phyloP scores from a whole-genome alignment of 2,113 vertebrate species.

The Amia ocellicauda region DNA sequence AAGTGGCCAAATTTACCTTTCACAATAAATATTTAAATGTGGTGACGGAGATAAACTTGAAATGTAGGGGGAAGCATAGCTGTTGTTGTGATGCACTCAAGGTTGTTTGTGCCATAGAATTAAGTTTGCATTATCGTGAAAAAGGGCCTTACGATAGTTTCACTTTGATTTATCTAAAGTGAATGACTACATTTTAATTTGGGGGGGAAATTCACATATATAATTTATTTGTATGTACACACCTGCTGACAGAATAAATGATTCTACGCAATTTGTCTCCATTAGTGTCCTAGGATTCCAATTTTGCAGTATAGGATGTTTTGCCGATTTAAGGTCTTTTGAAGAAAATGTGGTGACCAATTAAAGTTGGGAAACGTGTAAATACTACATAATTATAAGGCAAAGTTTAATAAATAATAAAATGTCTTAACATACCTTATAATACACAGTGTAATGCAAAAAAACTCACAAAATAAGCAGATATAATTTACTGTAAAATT shows the following conservation, averaged over 20 bases:
- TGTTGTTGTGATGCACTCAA: too few relatives aligned
- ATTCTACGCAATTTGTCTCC: constrained; percentile 34
- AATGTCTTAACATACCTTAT: not conserved
- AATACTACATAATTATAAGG: not conserved
- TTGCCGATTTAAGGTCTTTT: too few relatives aligned
- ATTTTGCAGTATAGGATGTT: too few relatives aligned
- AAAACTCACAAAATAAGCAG: not conserved
- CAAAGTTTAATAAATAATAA: constrained; percentile 39
- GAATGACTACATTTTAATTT: constrained; percentile 34
- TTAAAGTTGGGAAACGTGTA: too few relatives aligned
- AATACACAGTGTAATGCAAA: constrained; percentile 8
- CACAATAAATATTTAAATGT: too few relatives aligned
- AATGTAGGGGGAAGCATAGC: too few relatives aligned
- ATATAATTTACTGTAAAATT: not conserved
- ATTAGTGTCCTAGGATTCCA: not conserved
- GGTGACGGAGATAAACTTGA: too few relatives aligned
- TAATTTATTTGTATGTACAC: constrained; percentile 68
- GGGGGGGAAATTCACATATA: constrained; percentile 31
- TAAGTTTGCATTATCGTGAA: constrained; percentile 37
- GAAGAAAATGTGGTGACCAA: too few relatives aligned
- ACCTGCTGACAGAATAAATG: constrained; percentile 62
- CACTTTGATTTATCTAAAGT: constrained; percentile 13
- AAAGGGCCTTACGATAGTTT: constrained; percentile 30
- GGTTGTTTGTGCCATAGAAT: constrained; percentile 10
- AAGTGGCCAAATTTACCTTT: too few relatives aligned